phyloP scores from a whole-genome alignment of 35 echinoderm and acorn worm species.

The Lytechinus pictus region DNA sequence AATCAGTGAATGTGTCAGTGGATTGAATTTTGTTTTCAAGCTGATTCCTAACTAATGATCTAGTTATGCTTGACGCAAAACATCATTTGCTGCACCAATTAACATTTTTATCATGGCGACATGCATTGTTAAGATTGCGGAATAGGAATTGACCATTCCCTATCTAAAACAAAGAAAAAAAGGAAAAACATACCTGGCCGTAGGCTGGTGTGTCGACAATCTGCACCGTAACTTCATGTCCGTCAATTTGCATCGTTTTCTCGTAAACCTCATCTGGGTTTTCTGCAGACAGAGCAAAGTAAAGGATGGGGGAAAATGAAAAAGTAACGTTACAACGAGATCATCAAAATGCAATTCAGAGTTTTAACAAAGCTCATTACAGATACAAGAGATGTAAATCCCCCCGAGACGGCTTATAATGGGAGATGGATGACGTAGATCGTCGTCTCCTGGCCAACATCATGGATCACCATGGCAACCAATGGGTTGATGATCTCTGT shows the following conservation, averaged over 20 bases:
- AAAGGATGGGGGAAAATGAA: background rate
- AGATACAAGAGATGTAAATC: background rate
- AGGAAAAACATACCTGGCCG: slow-evolving; percentile 57
- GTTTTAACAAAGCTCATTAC: slow-evolving; percentile 44
- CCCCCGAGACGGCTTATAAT: slow-evolving; percentile 11
- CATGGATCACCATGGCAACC: slow-evolving; percentile 20
- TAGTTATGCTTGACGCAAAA: background rate
- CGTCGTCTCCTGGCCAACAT: slow-evolving; percentile 5
- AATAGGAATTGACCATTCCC: background rate
- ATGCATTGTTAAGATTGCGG: background rate
- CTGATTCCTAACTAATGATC: background rate
- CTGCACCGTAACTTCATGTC: slow-evolving; percentile 55
- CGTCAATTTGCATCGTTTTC: slow-evolving; percentile 68
- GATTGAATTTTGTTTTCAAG: background rate
- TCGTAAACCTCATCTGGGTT: slow-evolving; percentile 75
- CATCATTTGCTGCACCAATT: background rate
- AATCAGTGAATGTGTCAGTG: too few relatives aligned
- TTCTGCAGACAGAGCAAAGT: slow-evolving; percentile 27
- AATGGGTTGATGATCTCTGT: slow-evolving; percentile 4
- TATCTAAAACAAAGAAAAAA: background rate
- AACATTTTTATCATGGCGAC: background rate
- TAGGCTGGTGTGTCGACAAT: slow-evolving; percentile 74
- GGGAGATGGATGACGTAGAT: slow-evolving; percentile 19
- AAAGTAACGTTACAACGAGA: background rate
- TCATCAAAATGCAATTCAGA: slow-evolving; percentile 16